Percentiles rank a stretch among this genome's conserved stretches.
Evolutionary conservation across 2,888 invertebrate species (phyloP).

Genomic region (Petrolisthes cinctipes): DNA sequence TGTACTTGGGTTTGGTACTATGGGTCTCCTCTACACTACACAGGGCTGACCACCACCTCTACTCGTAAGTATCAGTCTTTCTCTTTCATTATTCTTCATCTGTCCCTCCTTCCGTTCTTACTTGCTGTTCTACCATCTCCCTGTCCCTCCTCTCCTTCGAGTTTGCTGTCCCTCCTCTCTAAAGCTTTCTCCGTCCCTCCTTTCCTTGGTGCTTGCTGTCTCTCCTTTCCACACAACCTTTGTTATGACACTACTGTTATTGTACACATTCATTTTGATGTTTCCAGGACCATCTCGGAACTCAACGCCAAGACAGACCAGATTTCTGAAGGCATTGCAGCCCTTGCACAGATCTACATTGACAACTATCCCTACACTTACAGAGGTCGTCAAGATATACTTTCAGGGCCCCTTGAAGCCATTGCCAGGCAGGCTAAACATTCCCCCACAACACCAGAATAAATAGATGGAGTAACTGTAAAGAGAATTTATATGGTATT

Average conservation of each 20-base stretch:
- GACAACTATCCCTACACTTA: constrained; percentile 38
- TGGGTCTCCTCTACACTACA: constrained; percentile 37
- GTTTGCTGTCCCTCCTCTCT: too few relatives aligned
- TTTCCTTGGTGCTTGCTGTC: not conserved
- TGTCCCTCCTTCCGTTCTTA: not conserved
- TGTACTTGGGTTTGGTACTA: constrained; percentile 38
- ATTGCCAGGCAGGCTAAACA: not conserved
- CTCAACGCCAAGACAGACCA: constrained; percentile 46
- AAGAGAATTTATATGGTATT: too few relatives aligned
- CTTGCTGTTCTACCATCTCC: not conserved
- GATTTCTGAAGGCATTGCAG: constrained; percentile 44
- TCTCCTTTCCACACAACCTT: too few relatives aligned
- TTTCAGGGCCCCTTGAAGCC: not conserved
- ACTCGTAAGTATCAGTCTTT: constrained; percentile 13
- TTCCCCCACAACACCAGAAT: not conserved
- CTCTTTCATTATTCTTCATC: not conserved
- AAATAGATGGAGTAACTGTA: too few relatives aligned
- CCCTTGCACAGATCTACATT: constrained; percentile 48
- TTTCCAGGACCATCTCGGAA: constrained; percentile 40
- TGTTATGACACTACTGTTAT: not conserved
- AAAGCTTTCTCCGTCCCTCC: not conserved
- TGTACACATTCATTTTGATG: not conserved
- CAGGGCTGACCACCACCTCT: constrained; percentile 30
- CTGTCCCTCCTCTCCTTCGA: not conserved
- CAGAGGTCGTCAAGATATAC: constrained; percentile 5